Evolutionary conservation across 2,888 invertebrate genomes (phyloP).

Genomic region (Melanotus villosus): DNA sequence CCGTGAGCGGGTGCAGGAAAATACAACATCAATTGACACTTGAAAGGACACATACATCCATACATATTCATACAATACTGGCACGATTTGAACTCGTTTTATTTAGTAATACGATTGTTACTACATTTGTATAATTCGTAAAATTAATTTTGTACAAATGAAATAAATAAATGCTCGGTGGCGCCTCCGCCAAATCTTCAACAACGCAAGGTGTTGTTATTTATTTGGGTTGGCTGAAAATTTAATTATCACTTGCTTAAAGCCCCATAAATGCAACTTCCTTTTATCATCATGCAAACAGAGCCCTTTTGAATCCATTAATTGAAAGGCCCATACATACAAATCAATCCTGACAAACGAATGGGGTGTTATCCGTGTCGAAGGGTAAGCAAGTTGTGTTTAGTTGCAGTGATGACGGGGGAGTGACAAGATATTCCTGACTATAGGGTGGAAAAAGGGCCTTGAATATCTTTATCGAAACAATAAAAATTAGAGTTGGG

Average conservation of each 20-base stretch:
- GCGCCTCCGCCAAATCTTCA: background rate
- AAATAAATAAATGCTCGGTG: too few species aligned
- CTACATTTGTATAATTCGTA: background rate
- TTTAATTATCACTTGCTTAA: slow-evolving; percentile 25
- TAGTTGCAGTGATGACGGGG: slow-evolving; percentile 38
- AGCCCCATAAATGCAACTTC: slow-evolving; percentile 55
- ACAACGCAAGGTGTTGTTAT: background rate
- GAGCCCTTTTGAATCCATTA: slow-evolving; percentile 59
- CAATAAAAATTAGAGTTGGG: slow-evolving; percentile 13
- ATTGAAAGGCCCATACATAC: slow-evolving; percentile 66
- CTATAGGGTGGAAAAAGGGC: slow-evolving; percentile 1
- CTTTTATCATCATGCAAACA: slow-evolving; percentile 56
- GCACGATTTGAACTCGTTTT: slow-evolving; percentile 26
- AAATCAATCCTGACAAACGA: slow-evolving; percentile 61
- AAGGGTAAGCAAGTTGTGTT: slow-evolving; percentile 50
- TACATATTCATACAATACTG: slow-evolving; percentile 44
- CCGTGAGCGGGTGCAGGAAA: slow-evolving; percentile 59
- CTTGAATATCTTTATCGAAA: slow-evolving; percentile 8
- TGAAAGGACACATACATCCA: slow-evolving; percentile 44
- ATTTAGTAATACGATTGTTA: slow-evolving; percentile 18
- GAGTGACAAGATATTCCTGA: slow-evolving; percentile 40
- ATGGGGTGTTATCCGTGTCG: slow-evolving; percentile 50
- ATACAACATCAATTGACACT: slow-evolving; percentile 55
- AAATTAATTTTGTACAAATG: background rate
- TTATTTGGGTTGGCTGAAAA: background rate